phyloP scores from a whole-genome alignment of 1,140 invertebrate genomes.

The Halesus radiatus region DNA sequence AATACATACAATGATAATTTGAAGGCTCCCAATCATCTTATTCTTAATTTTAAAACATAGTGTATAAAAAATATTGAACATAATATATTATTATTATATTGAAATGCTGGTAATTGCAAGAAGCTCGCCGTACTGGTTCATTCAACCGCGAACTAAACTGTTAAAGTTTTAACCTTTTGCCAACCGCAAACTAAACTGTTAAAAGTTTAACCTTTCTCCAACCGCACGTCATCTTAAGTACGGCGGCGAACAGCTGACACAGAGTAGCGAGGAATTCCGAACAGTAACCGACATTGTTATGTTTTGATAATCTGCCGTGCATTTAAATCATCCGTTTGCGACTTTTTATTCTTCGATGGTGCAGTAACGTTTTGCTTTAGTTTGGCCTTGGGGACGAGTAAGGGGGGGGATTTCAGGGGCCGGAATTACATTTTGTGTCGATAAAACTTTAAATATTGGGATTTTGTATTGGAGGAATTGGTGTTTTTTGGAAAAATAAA shows the following conservation, averaged over 20 bases:
- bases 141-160: too few relatives aligned
- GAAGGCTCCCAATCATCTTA: not conserved
- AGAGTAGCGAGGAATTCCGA: conserved; percentile 12
- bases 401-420: not conserved
- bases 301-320: not conserved
- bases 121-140: not conserved
- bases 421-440: not conserved
- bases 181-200: too few relatives aligned
- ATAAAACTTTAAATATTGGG: too few relatives aligned
- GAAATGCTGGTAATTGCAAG: not conserved
- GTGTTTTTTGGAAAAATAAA: not conserved
- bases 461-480: too few relatives aligned
- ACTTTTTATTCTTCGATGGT: conserved; percentile 2
- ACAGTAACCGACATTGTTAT: not conserved
- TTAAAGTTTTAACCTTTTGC: too few relatives aligned
- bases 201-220: too few relatives aligned
- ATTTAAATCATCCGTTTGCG: not conserved
- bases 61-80: conserved; percentile 10
- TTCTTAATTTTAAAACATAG: conserved; percentile 13
- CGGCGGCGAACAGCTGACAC: not conserved
- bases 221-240: too few relatives aligned
- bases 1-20: not conserved
- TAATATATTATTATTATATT: conserved; percentile 11
- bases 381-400: not conserved
- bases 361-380: not conserved